Evolutionary conservation across 2,113 vertebrate species (phyloP), one percentile per base, ranked within the genome.

Genomic region (Apeltes quadracus): DNA sequence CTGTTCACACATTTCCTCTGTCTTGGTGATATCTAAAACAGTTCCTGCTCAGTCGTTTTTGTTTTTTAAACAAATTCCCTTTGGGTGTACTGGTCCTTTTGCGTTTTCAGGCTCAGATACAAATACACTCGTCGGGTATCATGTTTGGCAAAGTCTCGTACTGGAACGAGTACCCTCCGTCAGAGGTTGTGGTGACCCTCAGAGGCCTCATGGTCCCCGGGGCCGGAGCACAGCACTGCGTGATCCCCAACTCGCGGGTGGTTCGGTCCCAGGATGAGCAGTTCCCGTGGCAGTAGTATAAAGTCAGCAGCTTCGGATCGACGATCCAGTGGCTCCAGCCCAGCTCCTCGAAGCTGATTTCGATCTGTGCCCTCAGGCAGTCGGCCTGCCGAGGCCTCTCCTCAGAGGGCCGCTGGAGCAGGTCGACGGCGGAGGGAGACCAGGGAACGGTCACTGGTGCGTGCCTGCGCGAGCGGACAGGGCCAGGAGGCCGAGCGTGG

Each of bases 281-380:
- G 90, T 92, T 94, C 0, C 97, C 97, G 0, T 96, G 94, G 70
- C 97, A 98, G 77, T 98, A 98, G 83, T 94, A 90, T 89, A 99
- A 98, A 55, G 93, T 91, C 25, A 99, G 94, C 66, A 87, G 92
- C 56, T 93, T 93, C 0, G 97, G 97, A 13, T 98, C 91, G 25
- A 98, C 93, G 0, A 98, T 98, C 97, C 97, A 99, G 55, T 90
- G 94, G 56, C 95, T 95, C 97, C 97, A 98, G 69, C 96, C 96
- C 78, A 99, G 90, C 71, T 98, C 96, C 84, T 95, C 91, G 0
- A 99, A 98, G 75, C 95, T 95, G 89, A 98, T 96, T 63, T 97
- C 94, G 11, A 97, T 85, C 43, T 94, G 87, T 0, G 89, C 91
- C 9, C 94, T 90, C 56, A 91, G 93, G 83, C 96, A 98, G 86